Evolutionary conservation across 2,113 vertebrate species (phyloP), one percentile per base, ranked within the genome.

Genomic region (Montifringilla adamsi): DNA sequence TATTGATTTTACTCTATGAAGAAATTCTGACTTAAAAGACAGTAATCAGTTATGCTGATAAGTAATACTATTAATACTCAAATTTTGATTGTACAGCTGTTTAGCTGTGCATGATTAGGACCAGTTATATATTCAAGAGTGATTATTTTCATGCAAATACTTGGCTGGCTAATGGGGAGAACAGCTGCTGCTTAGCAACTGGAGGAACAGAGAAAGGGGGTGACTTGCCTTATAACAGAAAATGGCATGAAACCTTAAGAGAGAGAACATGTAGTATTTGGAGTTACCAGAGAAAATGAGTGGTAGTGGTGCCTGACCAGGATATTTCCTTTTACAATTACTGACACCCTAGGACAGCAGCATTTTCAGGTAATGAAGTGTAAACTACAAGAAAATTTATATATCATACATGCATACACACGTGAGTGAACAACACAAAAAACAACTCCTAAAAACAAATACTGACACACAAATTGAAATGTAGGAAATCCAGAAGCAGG

Each of bases 161-260:
- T 50, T 90, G 72, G 56, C 86, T 96, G 73, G 86, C 83, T 97
- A 94, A 89, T 89, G 86, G 90, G 88, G 90, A 95, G 85, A 96
- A 94, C 83, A 96, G 95, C 92, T 96, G 95, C 96, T 96, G 96
- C 96, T 95, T 93, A 96, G 96, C 95, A 97, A 97, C 96, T 84
- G 89, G 43, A 93, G 56, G 83, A 96, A 73, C 50, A 88, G 86
- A 83, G 86, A 86, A 95, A 94, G 39, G 76, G 93, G 95, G 88
- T 88, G 92, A 91, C 88, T 94, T 70, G 83, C 88, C 90, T 86
- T 77, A 7, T 31, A 88, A n/a, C 44, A 96, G 84, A 63, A 84
- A 92, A 77, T 5, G 12, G n/a, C 23, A 89, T 84, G 49, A 92
- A 93, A 87, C 47, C 83, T 84, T 58, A 13, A 77, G 35, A 84